phyloP scores from a whole-genome alignment of 2,113 vertebrate genomes.

The Struthio camelus region DNA sequence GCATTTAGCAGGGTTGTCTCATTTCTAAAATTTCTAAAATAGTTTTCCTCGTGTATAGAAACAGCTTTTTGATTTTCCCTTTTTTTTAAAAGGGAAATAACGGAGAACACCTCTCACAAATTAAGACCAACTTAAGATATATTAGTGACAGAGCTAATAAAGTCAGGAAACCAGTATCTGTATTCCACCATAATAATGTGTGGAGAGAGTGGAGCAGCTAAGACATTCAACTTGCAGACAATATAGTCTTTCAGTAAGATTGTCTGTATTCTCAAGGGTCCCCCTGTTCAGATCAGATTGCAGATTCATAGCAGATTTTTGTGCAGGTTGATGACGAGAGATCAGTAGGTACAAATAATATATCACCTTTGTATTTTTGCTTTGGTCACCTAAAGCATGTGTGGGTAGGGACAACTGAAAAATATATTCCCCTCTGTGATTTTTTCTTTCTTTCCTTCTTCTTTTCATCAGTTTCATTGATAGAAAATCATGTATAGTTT shows the following conservation, averaged over 20 bases:
- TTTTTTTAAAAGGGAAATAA: background rate
- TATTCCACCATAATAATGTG: background rate
- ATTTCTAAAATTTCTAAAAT: background rate
- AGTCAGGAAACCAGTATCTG: background rate
- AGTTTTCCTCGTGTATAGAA: background rate
- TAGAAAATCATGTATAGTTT: background rate
- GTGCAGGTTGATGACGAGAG: background rate
- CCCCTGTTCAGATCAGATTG: background rate
- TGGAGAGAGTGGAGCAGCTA: background rate
- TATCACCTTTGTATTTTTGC: background rate
- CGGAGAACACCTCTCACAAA: background rate
- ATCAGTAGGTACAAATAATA: background rate
- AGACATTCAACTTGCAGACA: background rate
- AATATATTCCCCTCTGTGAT: background rate
- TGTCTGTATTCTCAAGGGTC: background rate
- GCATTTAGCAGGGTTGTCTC: background rate
- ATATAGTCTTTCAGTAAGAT: background rate
- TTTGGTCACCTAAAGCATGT: background rate
- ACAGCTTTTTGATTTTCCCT: rapidly evolving
- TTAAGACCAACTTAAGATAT: background rate
- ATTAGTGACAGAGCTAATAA: background rate
- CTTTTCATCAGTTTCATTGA: background rate
- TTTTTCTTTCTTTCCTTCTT: constrained; percentile 8
- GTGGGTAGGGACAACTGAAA: background rate
- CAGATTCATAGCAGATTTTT: background rate